These are phyloP conservation scores for Suncus etruscus DNA, from an alignment of 2,113 vertebrate species.

Conservation along the genomic window DNA sequence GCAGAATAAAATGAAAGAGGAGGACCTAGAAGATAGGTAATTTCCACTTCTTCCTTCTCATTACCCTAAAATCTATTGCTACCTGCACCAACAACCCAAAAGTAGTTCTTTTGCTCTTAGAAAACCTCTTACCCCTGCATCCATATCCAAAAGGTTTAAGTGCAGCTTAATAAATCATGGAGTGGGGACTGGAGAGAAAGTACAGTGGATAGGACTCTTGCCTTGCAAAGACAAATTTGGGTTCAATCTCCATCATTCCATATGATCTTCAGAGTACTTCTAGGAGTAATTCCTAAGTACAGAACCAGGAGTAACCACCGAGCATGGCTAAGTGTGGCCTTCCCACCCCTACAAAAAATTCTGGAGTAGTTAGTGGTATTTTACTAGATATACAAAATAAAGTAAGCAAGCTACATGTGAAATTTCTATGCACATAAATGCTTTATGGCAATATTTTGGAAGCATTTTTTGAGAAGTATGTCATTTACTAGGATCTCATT, in stretches of 20 bases:
- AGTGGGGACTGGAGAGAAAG: no score
- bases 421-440: constrained; percentile 70
- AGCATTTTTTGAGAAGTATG: constrained; percentile 80
- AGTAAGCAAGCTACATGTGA: constrained; percentile 61
- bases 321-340: no score
- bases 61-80: neutral
- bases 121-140: neutral
- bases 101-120: neutral
- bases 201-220: no score
- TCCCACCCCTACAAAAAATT: neutral
- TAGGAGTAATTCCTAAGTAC: no score
- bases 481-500: constrained; percentile 79
- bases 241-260: no score
- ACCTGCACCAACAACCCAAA: neutral
- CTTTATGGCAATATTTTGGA: constrained; percentile 71
- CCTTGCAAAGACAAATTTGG: no score
- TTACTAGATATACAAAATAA: constrained; percentile 64
- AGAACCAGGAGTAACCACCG: no score
- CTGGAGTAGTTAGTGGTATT: neutral
- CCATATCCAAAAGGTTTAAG: neutral
- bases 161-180: neutral
- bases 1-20: neutral
- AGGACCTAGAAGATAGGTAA: neutral
- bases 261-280: no score
- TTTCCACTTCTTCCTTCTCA: neutral